Base-by-base conservation (phyloP, 1,140 invertebrate genomes). In the Drosophila mojavensis region DNA sequence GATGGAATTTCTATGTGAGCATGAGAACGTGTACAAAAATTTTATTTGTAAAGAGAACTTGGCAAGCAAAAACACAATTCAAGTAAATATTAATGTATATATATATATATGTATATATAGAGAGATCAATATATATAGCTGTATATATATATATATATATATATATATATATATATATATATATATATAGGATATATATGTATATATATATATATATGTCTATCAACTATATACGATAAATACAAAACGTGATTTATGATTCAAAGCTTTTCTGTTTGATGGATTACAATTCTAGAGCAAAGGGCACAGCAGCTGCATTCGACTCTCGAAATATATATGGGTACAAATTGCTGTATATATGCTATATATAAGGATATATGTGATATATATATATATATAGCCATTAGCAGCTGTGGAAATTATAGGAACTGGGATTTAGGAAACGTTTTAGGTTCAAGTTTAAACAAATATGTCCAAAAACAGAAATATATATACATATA, bases 401-500 rank as follows among this genome's bases (percentile, higher is more conserved):
- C 15, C n/a, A 20, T 20, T 4, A 7, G 10, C 28, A 39, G 15
- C 53, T 55, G 53, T 39, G 53, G 15, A 20, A 20, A 55, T 17
- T 55, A 30, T 24, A 39, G 13, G 15, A 39, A 24, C 33, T 39
- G 17, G 54, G 33, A 17, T 20, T 51, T 24, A 30, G 47, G 20
- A 39, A 20, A 33, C 30, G 30, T 9, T 9, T 9, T 9, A 9
- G 30, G 5, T 33, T 9, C 5, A 33, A 24, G 2, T n/a, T 33
- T 53, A 66, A 53, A 59, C 62, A 72, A 59, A 72, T 66, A 41
- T 33, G 28, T 66, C 28, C 36, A 39, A 39, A 71, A 71, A 43
- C 39, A 41, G 54, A 39, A 11, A 10, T 39, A 39, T 39, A 39
- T 39, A 39, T 39, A 39, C 11, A 39, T 11, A 39, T 39, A 39